Conservation (phyloP, 2,888 invertebrate genomes). For the Eumerus sabulonum region DNA sequence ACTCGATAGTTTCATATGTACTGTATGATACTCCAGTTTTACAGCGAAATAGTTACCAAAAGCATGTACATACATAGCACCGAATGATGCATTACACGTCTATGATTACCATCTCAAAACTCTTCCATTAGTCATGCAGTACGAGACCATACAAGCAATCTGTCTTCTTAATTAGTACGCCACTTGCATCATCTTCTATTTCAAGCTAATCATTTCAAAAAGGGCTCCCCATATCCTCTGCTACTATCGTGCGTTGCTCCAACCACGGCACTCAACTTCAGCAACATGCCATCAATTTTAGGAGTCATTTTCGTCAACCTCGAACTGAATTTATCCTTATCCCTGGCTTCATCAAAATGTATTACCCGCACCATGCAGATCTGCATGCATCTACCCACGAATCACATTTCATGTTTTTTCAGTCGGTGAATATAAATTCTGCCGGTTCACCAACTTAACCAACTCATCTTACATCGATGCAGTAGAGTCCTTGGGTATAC, state of each 20-base stretch:
- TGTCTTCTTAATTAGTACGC: slow-evolving; percentile 28
- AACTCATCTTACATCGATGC: slow-evolving; percentile 46
- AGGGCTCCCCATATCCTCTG: not conserved
- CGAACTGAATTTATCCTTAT: slow-evolving; percentile 47
- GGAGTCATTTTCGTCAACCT: slow-evolving; percentile 32
- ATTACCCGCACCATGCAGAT: slow-evolving; percentile 36
- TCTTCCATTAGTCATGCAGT: not conserved
- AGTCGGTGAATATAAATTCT: slow-evolving; percentile 56
- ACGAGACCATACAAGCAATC: slow-evolving; percentile 4
- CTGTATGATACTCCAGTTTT: no score
- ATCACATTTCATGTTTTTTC: slow-evolving; percentile 36
- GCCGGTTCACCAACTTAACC: slow-evolving; percentile 59
- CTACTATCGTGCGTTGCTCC: not conserved
- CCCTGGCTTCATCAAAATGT: slow-evolving; percentile 62
- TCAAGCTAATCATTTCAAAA: slow-evolving; percentile 23
- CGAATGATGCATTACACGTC: not conserved
- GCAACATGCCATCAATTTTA: not conserved
- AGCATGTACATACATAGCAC: not conserved
- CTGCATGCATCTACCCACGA: slow-evolving; percentile 33
- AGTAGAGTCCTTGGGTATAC: slow-evolving; percentile 20
- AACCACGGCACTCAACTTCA: not conserved
- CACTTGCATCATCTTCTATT: slow-evolving; percentile 17
- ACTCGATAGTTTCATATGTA: no score
- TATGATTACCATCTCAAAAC: not conserved
- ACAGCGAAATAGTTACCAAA: no score